Conservation (phyloP, 2,113 vertebrate species). For the Manacus vitellinus region DNA sequence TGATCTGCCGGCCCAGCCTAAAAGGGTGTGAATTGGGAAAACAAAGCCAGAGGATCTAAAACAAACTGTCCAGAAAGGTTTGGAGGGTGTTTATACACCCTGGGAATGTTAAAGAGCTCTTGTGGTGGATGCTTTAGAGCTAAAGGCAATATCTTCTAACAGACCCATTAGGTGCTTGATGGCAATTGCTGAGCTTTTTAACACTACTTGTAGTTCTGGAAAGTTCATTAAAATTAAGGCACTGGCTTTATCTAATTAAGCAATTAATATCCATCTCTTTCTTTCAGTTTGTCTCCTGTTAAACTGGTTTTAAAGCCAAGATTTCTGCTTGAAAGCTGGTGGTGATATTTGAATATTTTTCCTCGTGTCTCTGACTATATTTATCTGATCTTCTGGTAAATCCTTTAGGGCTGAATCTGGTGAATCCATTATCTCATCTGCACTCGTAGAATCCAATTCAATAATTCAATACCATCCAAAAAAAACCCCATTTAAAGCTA, state of each 20-base stretch:
- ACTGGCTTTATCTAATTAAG: not conserved
- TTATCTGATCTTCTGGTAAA: slow-evolving; percentile 30
- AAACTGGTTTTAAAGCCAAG: not conserved
- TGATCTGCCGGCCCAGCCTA: not conserved
- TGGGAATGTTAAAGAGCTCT: not conserved
- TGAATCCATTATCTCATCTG: slow-evolving; percentile 15
- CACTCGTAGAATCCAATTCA: slow-evolving; percentile 22
- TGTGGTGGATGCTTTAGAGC: not conserved
- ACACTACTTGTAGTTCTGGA: not conserved
- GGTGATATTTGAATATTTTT: not conserved
- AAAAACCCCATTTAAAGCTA: not conserved
- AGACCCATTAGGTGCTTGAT: not conserved
- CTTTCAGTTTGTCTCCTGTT: not conserved
- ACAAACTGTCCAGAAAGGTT: not conserved
- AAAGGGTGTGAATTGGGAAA: not conserved
- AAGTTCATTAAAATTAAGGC: slow-evolving; percentile 21
- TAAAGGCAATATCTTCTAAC: not conserved
- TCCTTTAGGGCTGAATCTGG: not conserved
- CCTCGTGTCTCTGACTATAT: not conserved
- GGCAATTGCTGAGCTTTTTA: not conserved
- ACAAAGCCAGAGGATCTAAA: not conserved
- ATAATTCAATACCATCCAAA: not conserved
- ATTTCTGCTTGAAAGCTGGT: not conserved
- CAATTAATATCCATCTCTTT: not conserved
- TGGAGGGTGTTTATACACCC: not conserved